These are phyloP conservation scores for Salvelinus namaycush DNA, from an alignment of 2,113 vertebrate genomes.

Conservation along the genomic window DNA sequence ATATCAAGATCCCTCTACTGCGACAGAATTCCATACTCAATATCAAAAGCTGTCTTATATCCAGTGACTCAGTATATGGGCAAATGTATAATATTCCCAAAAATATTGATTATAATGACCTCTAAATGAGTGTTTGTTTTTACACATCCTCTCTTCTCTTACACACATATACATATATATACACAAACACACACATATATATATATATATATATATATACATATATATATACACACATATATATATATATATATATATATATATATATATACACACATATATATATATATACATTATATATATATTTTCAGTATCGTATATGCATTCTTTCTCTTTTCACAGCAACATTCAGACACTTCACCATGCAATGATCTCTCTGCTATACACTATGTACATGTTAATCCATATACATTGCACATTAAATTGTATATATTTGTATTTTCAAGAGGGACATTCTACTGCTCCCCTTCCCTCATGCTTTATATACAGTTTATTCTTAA, in stretches of 20 bases:
- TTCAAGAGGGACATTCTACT: not conserved
- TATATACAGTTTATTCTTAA: not conserved
- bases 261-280: too few species aligned
- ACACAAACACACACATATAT: too few species aligned
- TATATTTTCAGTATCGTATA: not conserved
- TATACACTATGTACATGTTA: slow-evolving; percentile 14
- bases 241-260: too few species aligned
- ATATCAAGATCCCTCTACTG: not conserved
- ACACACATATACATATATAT: too few species aligned
- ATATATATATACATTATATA: too few species aligned
- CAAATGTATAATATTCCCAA: not conserved
- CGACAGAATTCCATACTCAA: not conserved
- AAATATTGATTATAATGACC: slow-evolving; percentile 1
- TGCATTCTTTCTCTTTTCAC: not conserved
- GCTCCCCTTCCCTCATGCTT: not conserved
- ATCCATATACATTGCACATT: not conserved
- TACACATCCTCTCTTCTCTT: not conserved
- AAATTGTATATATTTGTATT: not conserved
- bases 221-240: too few species aligned
- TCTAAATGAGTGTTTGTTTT: not conserved
- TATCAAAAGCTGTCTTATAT: not conserved
- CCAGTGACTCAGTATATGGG: not conserved
- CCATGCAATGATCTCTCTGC: slow-evolving; percentile 52
- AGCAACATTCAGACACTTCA: slow-evolving; percentile 16
- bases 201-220: too few species aligned